phyloP scores from a whole-genome alignment of 2,888 invertebrate genomes.

The Harpagoxenus sublaevis region DNA sequence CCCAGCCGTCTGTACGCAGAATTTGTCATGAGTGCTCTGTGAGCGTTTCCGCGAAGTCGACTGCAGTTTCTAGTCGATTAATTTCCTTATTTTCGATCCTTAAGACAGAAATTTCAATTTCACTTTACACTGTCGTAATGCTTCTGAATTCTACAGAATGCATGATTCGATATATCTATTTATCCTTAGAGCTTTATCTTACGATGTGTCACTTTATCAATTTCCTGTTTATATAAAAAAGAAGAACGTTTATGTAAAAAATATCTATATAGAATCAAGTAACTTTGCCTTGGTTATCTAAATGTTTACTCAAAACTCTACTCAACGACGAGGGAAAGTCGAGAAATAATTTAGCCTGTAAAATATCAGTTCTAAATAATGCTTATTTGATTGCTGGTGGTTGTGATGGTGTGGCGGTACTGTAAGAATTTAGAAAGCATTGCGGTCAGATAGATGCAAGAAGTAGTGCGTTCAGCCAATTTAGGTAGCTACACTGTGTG shows the following conservation, averaged over 20 bases:
- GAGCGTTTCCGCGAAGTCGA: constrained; percentile 1
- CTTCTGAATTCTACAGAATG: not conserved
- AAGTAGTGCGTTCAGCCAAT: constrained; percentile 48
- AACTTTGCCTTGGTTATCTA: not conserved
- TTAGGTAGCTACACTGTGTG: not conserved
- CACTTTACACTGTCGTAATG: not conserved
- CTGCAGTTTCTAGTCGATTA: not conserved
- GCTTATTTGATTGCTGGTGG: constrained; percentile 21
- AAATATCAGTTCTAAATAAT: constrained; percentile 3
- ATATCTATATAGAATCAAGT: not conserved
- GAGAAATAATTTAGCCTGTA: constrained; percentile 22
- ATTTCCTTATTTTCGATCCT: not conserved
- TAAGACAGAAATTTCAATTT: not conserved
- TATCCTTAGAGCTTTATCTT: not conserved
- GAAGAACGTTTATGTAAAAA: too few species aligned
- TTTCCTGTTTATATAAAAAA: not conserved
- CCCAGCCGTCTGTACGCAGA: not conserved
- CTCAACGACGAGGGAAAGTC: constrained; percentile 17
- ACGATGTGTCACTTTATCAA: not conserved
- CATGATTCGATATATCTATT: not conserved
- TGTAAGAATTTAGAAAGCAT: constrained; percentile 54
- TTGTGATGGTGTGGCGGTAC: not conserved
- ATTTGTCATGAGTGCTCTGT: not conserved
- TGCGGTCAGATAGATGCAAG: constrained; percentile 31
- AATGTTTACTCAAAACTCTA: not conserved